phyloP scores from a whole-genome alignment of 2,888 invertebrate species.

The Ischnus inquisitorius region DNA sequence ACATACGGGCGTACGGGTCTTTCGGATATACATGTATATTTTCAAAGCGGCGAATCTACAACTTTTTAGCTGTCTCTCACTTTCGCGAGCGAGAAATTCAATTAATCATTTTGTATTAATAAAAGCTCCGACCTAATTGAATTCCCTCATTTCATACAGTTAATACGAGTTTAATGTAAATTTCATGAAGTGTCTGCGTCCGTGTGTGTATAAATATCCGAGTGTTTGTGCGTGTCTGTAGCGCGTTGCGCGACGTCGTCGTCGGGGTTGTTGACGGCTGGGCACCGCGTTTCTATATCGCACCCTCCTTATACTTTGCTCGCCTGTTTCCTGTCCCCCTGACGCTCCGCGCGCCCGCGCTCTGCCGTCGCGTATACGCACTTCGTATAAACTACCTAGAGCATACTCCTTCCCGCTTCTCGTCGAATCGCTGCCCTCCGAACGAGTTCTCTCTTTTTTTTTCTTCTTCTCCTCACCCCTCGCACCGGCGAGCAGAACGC shows the following conservation, averaged over 20 bases:
- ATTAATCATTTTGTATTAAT: conserved; percentile 85
- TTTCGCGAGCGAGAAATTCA: conserved; percentile 76
- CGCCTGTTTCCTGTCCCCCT: conserved; percentile 61
- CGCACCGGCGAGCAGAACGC: conserved; percentile 52
- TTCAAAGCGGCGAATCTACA: conserved; percentile 25
- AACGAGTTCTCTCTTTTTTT: conserved; percentile 54
- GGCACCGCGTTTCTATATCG: conserved; percentile 58
- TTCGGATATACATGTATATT: conserved; percentile 17
- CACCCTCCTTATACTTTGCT: conserved; percentile 64
- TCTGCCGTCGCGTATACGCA: conserved; percentile 37
- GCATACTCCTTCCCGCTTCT: conserved; percentile 47
- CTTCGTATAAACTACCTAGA: conserved; percentile 41
- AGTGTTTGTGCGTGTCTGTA: conserved; percentile 27
- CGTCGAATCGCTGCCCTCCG: conserved; percentile 60
- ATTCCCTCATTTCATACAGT: conserved; percentile 82
- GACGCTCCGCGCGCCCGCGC: conserved; percentile 47
- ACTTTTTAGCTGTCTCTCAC: conserved; percentile 25
- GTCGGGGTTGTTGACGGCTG: conserved; percentile 29
- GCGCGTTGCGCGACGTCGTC: conserved; percentile 17
- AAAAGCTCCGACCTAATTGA: conserved; percentile 81
- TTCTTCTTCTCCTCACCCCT: conserved; percentile 57
- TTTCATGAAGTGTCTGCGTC: conserved; percentile 78
- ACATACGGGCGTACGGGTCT: conserved; percentile 19
- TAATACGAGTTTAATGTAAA: conserved; percentile 83
- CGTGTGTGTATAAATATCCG: neutral